These are phyloP conservation scores for Capitella teleta DNA, from an alignment of 1,140 invertebrate species.

Conservation along the genomic window DNA sequence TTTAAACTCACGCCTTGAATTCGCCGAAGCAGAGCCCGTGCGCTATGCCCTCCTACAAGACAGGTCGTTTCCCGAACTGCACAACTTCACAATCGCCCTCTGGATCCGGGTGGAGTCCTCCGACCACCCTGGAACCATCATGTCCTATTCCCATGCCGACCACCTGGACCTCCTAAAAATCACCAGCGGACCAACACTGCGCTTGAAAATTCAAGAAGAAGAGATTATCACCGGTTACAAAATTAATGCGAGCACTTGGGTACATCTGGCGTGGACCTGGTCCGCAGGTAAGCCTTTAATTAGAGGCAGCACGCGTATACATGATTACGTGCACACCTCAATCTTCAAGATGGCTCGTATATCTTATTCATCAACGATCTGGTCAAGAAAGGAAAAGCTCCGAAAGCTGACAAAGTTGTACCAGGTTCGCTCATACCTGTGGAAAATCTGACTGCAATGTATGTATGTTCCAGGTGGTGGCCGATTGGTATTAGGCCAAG, in stretches of 20 bases:
- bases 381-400: not conserved
- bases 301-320: too few relatives aligned
- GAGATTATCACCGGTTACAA: slow-evolving; percentile 16
- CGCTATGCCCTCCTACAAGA: slow-evolving; percentile 33
- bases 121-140: slow-evolving; percentile 23
- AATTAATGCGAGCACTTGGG: slow-evolving; percentile 21
- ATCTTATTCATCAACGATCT: not conserved
- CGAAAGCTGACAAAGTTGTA: not conserved
- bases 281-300: too few relatives aligned
- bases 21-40: slow-evolving; percentile 19
- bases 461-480: slow-evolving; percentile 29
- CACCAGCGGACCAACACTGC: slow-evolving; percentile 21
- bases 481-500: slow-evolving; percentile 34
- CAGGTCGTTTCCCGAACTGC: slow-evolving; percentile 33
- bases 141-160: slow-evolving; percentile 28
- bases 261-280: slow-evolving; percentile 34
- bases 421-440: not conserved
- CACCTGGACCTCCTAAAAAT: slow-evolving; percentile 17
- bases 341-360: not conserved
- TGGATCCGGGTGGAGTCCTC: slow-evolving; percentile 27
- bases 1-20: slow-evolving; percentile 37
- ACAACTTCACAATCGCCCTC: slow-evolving; percentile 29
- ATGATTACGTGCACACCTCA: too few relatives aligned
- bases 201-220: slow-evolving; percentile 20
- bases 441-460: too few relatives aligned